Conservation (phyloP, 2,888 invertebrate genomes). For the Rhagonycha lutea region DNA sequence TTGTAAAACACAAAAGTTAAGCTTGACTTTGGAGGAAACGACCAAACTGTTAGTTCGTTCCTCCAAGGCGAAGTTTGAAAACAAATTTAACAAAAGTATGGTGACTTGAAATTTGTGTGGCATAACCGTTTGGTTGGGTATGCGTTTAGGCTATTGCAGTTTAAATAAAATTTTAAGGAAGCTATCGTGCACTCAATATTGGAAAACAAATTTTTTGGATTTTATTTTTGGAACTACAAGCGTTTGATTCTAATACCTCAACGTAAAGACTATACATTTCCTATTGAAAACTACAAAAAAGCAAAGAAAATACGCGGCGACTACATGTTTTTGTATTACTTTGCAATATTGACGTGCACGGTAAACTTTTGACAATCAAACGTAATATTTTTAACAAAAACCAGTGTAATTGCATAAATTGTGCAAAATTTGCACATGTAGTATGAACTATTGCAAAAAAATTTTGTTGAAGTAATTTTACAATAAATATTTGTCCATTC, state of each 20-base stretch:
- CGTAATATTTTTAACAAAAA: conserved; percentile 29
- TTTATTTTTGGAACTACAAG: not conserved
- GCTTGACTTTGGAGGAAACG: conserved; percentile 7
- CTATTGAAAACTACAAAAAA: not conserved
- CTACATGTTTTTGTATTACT: conserved; percentile 8
- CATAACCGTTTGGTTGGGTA: conserved; percentile 44
- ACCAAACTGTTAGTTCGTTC: not conserved
- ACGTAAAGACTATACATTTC: not conserved
- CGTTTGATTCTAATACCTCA: not conserved
- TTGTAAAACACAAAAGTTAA: conserved; percentile 18
- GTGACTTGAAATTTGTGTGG: conserved; percentile 56
- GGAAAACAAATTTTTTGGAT: not conserved
- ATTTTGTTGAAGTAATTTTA: conserved; percentile 53
- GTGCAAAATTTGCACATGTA: conserved; percentile 17
- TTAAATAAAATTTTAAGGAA: conserved; percentile 29
- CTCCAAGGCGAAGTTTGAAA: conserved; percentile 24
- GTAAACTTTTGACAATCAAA: conserved; percentile 14
- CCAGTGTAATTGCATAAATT: conserved; percentile 24
- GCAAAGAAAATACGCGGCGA: not conserved
- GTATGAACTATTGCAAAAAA: conserved; percentile 57
- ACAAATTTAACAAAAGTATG: conserved; percentile 52
- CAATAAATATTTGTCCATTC: conserved; percentile 57
- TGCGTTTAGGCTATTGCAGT: conserved; percentile 57
- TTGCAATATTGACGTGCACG: conserved; percentile 26
- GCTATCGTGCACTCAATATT: not conserved